Conservation (phyloP, 2,888 invertebrate species). For the Papilio elwesi region DNA sequence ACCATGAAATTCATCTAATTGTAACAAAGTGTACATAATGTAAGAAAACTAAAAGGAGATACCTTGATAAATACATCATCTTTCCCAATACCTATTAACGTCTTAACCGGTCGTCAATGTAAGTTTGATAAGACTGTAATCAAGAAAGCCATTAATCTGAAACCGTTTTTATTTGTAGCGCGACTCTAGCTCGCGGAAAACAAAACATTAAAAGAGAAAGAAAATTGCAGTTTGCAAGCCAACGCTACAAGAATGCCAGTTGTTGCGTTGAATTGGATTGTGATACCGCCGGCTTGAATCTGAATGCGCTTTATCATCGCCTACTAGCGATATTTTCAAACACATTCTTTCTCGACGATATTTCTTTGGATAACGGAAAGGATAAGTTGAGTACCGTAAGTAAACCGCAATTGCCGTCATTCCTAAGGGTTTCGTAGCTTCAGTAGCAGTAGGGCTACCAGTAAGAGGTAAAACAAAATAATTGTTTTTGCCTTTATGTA, state of each 20-base stretch:
- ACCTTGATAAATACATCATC: no score
- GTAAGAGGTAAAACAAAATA: no score
- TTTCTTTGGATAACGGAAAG: background rate
- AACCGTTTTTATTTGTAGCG: background rate
- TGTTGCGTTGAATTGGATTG: constrained; percentile 27
- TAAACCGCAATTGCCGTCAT: background rate
- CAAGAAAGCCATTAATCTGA: constrained; percentile 1
- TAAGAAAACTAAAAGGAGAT: no score
- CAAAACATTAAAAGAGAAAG: constrained; percentile 19
- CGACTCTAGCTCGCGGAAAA: background rate
- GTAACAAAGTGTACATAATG: no score
- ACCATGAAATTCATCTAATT: no score
- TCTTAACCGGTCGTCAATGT: background rate
- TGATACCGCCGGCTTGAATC: constrained; percentile 23
- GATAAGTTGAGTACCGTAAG: background rate
- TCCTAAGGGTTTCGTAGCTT: background rate
- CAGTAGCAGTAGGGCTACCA: no score
- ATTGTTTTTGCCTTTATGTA: no score
- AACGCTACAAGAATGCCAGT: constrained; percentile 24
- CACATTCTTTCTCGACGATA: background rate
- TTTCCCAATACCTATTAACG: background rate
- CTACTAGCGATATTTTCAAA: constrained; percentile 7
- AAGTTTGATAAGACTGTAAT: background rate
- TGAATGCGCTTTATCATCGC: constrained; percentile 3
- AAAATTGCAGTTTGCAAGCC: constrained; percentile 18